These are phyloP conservation scores for Megaceryle torquata DNA, from an alignment of 2,113 vertebrate genomes.

Conservation along the genomic window DNA sequence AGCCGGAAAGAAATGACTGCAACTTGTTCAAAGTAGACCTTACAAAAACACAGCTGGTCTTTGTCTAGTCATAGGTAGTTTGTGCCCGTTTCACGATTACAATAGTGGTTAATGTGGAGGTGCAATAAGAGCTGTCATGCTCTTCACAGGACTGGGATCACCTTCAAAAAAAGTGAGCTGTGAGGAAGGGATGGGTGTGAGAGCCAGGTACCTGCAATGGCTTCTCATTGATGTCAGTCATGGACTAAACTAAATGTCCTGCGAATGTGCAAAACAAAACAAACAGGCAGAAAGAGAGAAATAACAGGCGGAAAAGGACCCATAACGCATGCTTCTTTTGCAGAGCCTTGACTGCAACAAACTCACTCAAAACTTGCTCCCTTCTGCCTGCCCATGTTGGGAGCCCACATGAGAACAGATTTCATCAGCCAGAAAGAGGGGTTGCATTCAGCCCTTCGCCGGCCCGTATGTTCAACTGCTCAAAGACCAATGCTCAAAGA, in stretches of 20 bases:
- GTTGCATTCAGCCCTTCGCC: not conserved
- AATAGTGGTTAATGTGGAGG: not conserved
- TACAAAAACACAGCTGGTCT: constrained; percentile 44
- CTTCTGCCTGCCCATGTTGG: not conserved
- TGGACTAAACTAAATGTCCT: not conserved
- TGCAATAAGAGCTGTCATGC: not conserved
- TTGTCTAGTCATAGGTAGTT: not conserved
- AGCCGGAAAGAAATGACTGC: not conserved
- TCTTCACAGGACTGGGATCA: not conserved
- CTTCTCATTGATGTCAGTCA: not conserved
- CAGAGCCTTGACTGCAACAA: not conserved
- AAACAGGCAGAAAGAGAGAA: too few relatives aligned
- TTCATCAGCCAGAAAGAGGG: not conserved
- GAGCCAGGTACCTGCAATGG: not conserved
- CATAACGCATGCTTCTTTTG: not conserved
- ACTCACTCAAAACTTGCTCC: not conserved
- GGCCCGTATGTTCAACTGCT: not conserved
- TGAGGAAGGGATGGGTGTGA: not conserved
- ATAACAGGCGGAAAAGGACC: too few relatives aligned
- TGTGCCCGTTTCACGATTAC: not conserved
- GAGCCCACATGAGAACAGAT: not conserved
- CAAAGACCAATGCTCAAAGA: not conserved
- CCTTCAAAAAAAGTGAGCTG: not conserved
- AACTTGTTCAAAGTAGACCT: constrained; percentile 22
- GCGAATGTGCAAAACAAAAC: not conserved